A percentile compares a stretch with the other conserved stretches of the same genome.
Conservation (phyloP, 2,113 vertebrate species). For the Hiodon alosoides region DNA sequence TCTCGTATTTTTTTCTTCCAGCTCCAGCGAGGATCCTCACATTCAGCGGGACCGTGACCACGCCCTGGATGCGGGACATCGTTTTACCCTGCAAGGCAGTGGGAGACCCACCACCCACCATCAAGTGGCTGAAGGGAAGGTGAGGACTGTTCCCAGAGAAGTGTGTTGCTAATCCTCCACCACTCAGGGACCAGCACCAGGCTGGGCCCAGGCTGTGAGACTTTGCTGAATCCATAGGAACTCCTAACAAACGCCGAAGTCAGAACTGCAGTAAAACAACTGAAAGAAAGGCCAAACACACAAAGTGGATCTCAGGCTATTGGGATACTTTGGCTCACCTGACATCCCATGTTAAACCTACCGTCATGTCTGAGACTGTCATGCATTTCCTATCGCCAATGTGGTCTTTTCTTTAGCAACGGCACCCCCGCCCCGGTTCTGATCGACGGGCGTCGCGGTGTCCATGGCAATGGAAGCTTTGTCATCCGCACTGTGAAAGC, state of each 20-base stretch:
- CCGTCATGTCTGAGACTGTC: neutral
- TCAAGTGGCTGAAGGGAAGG: slow-evolving; percentile 99
- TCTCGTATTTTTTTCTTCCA: slow-evolving; percentile 39
- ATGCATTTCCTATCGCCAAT: neutral
- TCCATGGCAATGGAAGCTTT: slow-evolving; percentile 93
- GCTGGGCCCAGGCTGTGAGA: neutral
- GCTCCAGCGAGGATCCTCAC: slow-evolving; percentile 91
- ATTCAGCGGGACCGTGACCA: slow-evolving; percentile 92
- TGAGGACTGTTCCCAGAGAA: slow-evolving; percentile 48
- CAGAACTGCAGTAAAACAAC: neutral
- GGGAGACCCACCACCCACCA: slow-evolving; percentile 84
- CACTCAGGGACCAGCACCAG: too few species aligned
- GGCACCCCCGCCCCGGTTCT: slow-evolving; percentile 87
- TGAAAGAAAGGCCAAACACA: neutral
- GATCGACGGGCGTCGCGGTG: slow-evolving; percentile 84
- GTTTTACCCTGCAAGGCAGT: slow-evolving; percentile 90
- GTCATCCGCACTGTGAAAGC: slow-evolving; percentile 94
- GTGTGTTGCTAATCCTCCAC: too few species aligned
- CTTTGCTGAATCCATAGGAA: neutral
- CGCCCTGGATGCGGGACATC: slow-evolving; percentile 98
- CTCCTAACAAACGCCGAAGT: too few species aligned
- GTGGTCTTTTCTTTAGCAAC: slow-evolving; percentile 63
- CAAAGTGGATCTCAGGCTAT: neutral
- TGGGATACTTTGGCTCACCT: neutral
- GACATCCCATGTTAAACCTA: neutral